Evolutionary conservation across 2,797 vertebrate genomes (phyloP).

Genomic region (Acanthiza pusilla): DNA sequence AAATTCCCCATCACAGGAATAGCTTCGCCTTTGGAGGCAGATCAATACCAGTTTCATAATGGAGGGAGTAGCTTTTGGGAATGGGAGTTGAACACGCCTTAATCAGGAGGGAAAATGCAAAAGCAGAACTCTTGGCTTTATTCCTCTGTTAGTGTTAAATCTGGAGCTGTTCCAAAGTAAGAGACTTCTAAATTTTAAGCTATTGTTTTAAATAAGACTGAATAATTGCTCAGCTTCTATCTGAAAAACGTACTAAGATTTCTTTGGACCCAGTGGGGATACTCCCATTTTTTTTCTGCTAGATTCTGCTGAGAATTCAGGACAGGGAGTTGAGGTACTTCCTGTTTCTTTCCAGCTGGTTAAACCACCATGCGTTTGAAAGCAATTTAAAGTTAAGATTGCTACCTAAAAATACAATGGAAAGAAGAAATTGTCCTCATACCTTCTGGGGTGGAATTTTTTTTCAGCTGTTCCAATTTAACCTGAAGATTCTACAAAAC

Average conservation of each 20-base stretch:
- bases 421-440: background rate
- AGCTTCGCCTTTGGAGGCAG: background rate
- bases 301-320: background rate
- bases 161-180: background rate
- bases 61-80: background rate
- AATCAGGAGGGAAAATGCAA: background rate
- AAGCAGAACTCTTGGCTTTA: background rate
- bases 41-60: background rate
- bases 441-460: background rate
- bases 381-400: background rate
- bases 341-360: background rate
- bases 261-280: background rate
- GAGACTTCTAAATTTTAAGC: background rate
- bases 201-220: background rate
- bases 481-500: background rate
- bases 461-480: background rate
- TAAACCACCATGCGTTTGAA: background rate
- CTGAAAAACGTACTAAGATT: background rate
- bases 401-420: background rate
- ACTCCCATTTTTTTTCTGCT: background rate
- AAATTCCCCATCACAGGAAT: background rate
- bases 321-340: accelerated
- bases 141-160: background rate
- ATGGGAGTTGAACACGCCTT: background rate
- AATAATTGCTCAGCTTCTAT: background rate